Conservation (phyloP, 1,140 invertebrate genomes). For the Hyles vespertilio region DNA sequence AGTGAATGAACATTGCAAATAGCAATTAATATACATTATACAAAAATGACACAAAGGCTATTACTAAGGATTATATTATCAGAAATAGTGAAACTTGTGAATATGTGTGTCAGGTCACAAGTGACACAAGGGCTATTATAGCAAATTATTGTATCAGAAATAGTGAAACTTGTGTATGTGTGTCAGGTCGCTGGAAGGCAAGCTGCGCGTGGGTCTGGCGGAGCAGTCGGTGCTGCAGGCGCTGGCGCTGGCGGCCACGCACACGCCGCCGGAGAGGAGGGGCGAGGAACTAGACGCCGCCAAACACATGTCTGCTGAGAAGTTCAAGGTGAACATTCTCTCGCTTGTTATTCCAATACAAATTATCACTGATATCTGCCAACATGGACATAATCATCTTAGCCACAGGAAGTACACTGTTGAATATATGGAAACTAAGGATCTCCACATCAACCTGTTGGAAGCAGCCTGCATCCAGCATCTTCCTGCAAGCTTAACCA, state of each 20-base stretch:
- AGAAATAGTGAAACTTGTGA: not conserved
- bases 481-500: too few relatives aligned
- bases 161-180: not conserved
- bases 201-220: constrained; percentile 96
- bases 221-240: constrained; percentile 97
- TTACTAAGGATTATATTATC: too few relatives aligned
- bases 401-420: too few relatives aligned
- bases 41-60: too few relatives aligned
- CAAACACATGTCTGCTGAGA: constrained; percentile 79
- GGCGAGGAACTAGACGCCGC: constrained; percentile 79
- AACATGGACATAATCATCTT: not conserved
- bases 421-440: too few relatives aligned
- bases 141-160: not conserved
- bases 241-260: constrained; percentile 88
- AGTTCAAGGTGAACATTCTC: constrained; percentile 79
- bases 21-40: too few relatives aligned
- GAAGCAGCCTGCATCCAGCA: too few relatives aligned
- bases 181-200: constrained; percentile 88
- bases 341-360: not conserved
- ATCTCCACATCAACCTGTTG: too few relatives aligned
- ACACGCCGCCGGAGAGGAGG: constrained; percentile 83
- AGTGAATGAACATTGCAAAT: too few relatives aligned
- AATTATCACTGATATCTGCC: not conserved
- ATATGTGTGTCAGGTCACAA: constrained; percentile 53
- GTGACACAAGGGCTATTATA: too few relatives aligned